Evolutionary conservation across 2,113 vertebrate species (phyloP), one percentile per base, ranked within the genome.

Genomic region (Spilogale gracilis): DNA sequence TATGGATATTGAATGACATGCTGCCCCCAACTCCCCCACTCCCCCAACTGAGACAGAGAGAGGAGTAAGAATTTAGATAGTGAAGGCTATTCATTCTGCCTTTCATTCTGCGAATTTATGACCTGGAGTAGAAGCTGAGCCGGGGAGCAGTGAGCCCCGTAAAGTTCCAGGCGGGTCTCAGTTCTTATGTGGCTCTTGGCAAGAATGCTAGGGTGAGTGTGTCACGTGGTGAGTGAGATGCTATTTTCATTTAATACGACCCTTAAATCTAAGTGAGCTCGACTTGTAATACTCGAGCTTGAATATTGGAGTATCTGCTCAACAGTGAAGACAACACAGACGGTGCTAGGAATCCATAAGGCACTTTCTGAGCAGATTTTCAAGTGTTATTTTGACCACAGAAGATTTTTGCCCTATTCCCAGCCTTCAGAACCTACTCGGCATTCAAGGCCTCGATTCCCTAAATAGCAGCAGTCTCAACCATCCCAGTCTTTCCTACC

Each of bases 161-260:
- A 3, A 5, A 0, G 10, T 4, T 48, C 20, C 8, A 43, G 67
- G 65, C 9, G 13, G 45, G 43, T 45, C 71, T 52, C 2, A 1
- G 67, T 23, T 74, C 76, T 17, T 1, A 16, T 1, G 0, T 9
- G 89, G 38, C 27, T 60, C 86, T 14, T 30, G 0, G 48, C 6
- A 21, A 80, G 83, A 38, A 54, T 27, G 30, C 11, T 2, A 27
- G 11, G 13, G 38, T 9, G 4, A 13, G 23, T 12, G 1, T 3
- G 7, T 12, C 1, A 0, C 27, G 2, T 0, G 13, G 0, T 2
- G 11, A 61, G 25, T 8, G 73, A 16, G 16, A 76, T 2, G 4
- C 4, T 54, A 20, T 78, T 84, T 74, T 67, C 56, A n/a, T 6
- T n/a, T 52, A 85, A n/a, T 2, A 32, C 14, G 27, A 32, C 23